These are phyloP conservation scores for Balearica regulorum DNA, from an alignment of 2,797 vertebrate genomes.

Conservation along the genomic window DNA sequence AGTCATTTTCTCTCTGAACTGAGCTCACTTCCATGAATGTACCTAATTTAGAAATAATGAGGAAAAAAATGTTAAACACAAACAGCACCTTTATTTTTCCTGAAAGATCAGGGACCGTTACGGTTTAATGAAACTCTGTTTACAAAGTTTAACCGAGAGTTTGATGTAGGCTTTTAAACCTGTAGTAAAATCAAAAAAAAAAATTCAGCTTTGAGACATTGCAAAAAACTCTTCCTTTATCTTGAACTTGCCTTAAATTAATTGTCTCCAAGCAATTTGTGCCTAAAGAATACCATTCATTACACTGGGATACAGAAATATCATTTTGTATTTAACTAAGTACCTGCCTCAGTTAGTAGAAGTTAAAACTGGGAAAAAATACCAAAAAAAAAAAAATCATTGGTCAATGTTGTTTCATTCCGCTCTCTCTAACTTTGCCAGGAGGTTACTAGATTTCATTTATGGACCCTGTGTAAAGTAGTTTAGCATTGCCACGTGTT, in stretches of 20 bases:
- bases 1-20: neutral
- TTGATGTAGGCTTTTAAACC: neutral
- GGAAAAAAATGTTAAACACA: neutral
- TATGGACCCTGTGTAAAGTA: neutral
- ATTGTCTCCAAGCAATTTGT: neutral
- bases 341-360: neutral
- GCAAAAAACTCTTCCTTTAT: neutral
- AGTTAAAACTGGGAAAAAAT: neutral
- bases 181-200: neutral
- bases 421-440: neutral
- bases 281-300: neutral
- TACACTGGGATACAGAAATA: neutral
- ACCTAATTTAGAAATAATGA: neutral
- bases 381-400: neutral
- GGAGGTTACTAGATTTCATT: neutral
- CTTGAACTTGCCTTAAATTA: neutral
- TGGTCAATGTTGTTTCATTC: neutral
- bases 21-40: neutral
- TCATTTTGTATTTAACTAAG: neutral
- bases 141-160: neutral
- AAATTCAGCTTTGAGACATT: neutral
- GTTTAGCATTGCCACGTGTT: neutral
- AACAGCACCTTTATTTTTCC: neutral
- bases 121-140: neutral
- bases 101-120: neutral